phyloP scores from a whole-genome alignment of 2,888 invertebrate genomes.

The Coenonympha glycerion region DNA sequence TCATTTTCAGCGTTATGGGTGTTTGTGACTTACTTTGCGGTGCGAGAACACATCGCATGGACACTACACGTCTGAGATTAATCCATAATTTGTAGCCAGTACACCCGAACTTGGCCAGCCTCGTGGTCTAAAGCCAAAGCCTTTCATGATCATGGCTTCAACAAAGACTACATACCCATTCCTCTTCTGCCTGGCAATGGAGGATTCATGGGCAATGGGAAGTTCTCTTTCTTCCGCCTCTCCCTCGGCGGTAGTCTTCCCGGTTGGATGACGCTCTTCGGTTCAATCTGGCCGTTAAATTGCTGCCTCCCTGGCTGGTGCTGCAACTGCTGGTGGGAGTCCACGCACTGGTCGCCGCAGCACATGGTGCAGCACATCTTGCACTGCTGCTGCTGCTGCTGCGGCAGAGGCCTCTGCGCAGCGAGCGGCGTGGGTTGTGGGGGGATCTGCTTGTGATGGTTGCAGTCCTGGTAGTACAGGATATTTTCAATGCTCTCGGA shows the following conservation, averaged over 20 bases:
- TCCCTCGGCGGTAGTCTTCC: slow-evolving; percentile 29
- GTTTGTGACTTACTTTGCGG: too few species aligned
- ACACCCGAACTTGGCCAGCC: too few species aligned
- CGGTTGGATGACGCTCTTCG: slow-evolving; percentile 22
- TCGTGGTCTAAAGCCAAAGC: too few species aligned
- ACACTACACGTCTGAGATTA: too few species aligned
- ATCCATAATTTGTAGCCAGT: too few species aligned
- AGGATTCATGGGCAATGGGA: slow-evolving; percentile 14
- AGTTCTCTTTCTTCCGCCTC: slow-evolving; percentile 42
- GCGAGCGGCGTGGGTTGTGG: neutral
- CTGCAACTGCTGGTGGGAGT: slow-evolving; percentile 25
- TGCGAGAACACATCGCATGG: too few species aligned
- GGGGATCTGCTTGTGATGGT: slow-evolving; percentile 39
- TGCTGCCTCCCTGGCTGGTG: slow-evolving; percentile 31
- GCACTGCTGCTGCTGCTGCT: slow-evolving; percentile 23
- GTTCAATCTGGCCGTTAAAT: neutral
- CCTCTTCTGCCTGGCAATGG: slow-evolving; percentile 43
- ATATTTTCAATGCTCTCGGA: slow-evolving; percentile 65
- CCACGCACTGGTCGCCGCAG: slow-evolving; percentile 50
- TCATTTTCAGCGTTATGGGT: too few species aligned
- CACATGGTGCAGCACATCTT: slow-evolving; percentile 62
- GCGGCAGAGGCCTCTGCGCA: too few species aligned
- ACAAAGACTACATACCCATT: slow-evolving; percentile 18
- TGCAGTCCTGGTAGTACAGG: slow-evolving; percentile 59
- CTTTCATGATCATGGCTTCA: too few species aligned